These are phyloP conservation scores for Halictus rubicundus DNA, from an alignment of 1,140 invertebrate species.

Conservation along the genomic window DNA sequence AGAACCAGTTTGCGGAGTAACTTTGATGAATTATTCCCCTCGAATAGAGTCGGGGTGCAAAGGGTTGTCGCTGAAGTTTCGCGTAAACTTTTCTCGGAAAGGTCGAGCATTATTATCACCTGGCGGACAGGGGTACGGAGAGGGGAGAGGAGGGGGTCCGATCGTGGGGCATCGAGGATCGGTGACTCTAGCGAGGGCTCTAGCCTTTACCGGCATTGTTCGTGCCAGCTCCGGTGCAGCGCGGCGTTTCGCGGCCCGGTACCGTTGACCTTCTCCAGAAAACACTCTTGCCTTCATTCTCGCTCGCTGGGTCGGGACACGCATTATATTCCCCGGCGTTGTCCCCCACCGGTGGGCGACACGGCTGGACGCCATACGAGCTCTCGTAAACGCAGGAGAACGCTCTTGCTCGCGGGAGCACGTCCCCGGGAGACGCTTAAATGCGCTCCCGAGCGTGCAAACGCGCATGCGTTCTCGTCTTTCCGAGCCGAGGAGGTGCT, in stretches of 20 bases:
- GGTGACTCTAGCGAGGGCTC: not conserved
- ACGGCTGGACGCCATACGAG: constrained; percentile 41
- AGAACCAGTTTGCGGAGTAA: no score
- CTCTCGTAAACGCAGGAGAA: constrained; percentile 24
- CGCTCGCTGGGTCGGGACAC: constrained; percentile 62
- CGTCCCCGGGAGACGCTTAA: constrained; percentile 55
- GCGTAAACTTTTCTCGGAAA: no score
- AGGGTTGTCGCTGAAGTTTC: no score
- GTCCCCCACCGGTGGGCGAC: not conserved
- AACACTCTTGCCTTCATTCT: constrained; percentile 67
- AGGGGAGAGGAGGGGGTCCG: no score
- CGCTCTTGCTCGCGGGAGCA: constrained; percentile 16
- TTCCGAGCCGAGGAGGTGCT: constrained; percentile 30
- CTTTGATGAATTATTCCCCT: no score
- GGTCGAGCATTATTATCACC: no score
- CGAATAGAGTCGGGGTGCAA: no score
- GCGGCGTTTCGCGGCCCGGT: constrained; percentile 51
- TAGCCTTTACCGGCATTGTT: constrained; percentile 48
- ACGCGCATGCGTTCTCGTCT: constrained; percentile 58
- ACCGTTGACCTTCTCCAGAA: constrained; percentile 66
- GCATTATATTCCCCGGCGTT: constrained; percentile 45
- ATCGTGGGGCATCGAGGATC: no score
- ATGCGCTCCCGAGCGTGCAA: constrained; percentile 55
- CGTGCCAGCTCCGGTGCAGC: constrained; percentile 42
- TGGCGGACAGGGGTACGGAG: no score